Evolutionary conservation across 2,113 vertebrate genomes (phyloP), one percentile per base, ranked within the genome.

Genomic region (Antechinus stuartii): DNA sequence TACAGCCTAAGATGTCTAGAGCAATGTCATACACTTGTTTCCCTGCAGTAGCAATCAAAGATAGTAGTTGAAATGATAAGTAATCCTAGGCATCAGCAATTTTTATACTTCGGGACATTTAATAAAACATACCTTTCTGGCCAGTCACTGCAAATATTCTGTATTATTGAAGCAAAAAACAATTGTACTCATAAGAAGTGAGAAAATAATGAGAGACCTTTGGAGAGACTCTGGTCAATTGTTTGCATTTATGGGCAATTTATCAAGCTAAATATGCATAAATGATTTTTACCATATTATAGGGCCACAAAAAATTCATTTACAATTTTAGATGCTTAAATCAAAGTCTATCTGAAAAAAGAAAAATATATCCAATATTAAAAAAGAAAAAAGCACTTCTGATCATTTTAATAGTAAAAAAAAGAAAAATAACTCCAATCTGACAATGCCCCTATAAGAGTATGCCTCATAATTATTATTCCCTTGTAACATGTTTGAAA

Each of bases 281-380:
- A 53, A 35, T 91, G 57, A 92, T 95, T 92, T 49, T 89, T 68
- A 22, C 92, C 95, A 94, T 93, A 91, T 95, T 91, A 91, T 91
- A 95, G 96, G 47, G 10, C 57, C 54, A 93, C 50, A 52, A 68
- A 0, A 96, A 90, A 49, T 95, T 91, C 61, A 90, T 90, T 76
- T 42, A 84, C 26, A 12, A 19, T 92, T 96, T 50, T 96, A 49
- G 49, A 49, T 49, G 23, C 16, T 68, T 92, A 76, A 30, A 95
- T 94, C 55, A 89, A 94, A 94, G 50, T 91, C 10, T 89, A 94
- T 93, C 89, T 52, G n/a, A 54, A 42, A 92, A 93, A 95, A n/a
- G 94, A 5, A n/a, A 91, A 50, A 90, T 19, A 54, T 49, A 54
- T 96, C 68, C 93, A 96, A 95, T 57, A 84, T 35, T 54, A 93